These are phyloP conservation scores for Merops nubicus DNA, from an alignment of 2,113 vertebrate genomes.

Conservation along the genomic window DNA sequence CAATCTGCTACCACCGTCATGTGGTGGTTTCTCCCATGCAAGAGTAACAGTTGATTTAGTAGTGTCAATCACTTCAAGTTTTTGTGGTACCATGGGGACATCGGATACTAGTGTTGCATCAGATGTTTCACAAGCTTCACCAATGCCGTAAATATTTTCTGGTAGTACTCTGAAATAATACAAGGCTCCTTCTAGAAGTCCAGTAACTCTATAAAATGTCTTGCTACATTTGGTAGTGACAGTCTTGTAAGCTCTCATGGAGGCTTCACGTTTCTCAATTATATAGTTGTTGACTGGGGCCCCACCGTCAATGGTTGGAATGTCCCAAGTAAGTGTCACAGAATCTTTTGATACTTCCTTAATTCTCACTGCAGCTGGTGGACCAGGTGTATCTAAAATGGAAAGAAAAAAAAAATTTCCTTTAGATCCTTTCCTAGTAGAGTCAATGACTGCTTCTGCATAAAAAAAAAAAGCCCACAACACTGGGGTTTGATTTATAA, in stretches of 20 bases:
- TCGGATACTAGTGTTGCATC: conserved; percentile 92
- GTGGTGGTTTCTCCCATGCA: conserved; percentile 96
- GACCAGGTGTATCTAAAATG: conserved; percentile 91
- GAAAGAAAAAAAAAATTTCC: not conserved
- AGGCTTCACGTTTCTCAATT: conserved; percentile 94
- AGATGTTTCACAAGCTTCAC: conserved; percentile 89
- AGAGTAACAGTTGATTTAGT: conserved; percentile 92
- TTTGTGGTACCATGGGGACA: conserved; percentile 89
- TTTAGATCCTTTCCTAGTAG: not conserved
- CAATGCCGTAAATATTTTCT: conserved; percentile 96
- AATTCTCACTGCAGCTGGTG: conserved; percentile 87
- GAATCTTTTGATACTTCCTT: conserved; percentile 92
- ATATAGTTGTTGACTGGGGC: conserved; percentile 96
- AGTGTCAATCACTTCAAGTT: conserved; percentile 90
- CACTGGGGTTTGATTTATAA: not conserved
- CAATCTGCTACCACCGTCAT: conserved; percentile 94
- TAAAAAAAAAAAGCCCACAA: not conserved
- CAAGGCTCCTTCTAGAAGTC: conserved; percentile 90
- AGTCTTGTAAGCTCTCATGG: conserved; percentile 98
- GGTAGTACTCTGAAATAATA: conserved; percentile 97
- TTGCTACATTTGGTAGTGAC: conserved; percentile 95
- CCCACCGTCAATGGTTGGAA: conserved; percentile 90
- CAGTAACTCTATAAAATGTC: conserved; percentile 89
- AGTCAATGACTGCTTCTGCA: not conserved
- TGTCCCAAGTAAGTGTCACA: conserved; percentile 92